phyloP scores from a whole-genome alignment of 2,797 vertebrate species.

The Epinephelus awoara region DNA sequence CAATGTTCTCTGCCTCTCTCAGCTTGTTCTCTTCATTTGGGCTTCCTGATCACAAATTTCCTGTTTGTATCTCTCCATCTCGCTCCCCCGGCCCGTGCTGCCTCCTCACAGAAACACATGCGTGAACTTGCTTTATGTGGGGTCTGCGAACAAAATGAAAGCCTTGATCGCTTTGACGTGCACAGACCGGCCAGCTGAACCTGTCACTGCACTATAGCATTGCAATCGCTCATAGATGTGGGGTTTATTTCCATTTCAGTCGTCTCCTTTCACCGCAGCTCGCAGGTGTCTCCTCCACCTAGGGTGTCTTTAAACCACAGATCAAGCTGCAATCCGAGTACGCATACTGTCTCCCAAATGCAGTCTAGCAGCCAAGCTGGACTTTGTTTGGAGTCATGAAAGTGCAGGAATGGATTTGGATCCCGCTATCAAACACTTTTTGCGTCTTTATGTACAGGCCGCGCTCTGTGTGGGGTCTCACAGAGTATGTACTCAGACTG shows the following conservation, averaged over 20 bases:
- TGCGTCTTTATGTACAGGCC: slow-evolving; percentile 12
- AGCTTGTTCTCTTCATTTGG: slow-evolving; percentile 15
- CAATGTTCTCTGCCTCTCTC: slow-evolving; percentile 33
- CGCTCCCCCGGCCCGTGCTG: not conserved
- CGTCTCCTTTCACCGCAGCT: not conserved
- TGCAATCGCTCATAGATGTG: slow-evolving; percentile 21
- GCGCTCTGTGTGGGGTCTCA: slow-evolving; percentile 46
- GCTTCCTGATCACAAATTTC: slow-evolving; percentile 52
- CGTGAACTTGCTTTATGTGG: slow-evolving; percentile 21
- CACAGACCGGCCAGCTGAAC: not conserved
- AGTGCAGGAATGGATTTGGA: slow-evolving; percentile 19
- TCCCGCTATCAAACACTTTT: not conserved
- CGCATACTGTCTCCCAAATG: not conserved
- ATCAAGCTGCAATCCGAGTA: not conserved
- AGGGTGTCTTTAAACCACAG: slow-evolving; percentile 3
- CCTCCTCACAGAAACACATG: slow-evolving; percentile 9
- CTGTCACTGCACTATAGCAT: slow-evolving; percentile 18
- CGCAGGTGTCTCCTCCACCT: slow-evolving; percentile 4
- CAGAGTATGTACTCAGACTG: slow-evolving; percentile 25
- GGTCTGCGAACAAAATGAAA: slow-evolving; percentile 6
- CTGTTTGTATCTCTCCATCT: slow-evolving; percentile 52
- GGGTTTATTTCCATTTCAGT: slow-evolving; percentile 29
- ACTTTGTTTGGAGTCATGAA: not conserved
- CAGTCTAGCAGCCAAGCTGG: slow-evolving; percentile 11
- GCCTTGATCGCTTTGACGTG: no score